A percentile compares a stretch with the other conserved stretches of the same genome.
These are phyloP conservation scores for Athalia circularis DNA, from an alignment of 2,888 invertebrate genomes.

Conservation along the genomic window DNA sequence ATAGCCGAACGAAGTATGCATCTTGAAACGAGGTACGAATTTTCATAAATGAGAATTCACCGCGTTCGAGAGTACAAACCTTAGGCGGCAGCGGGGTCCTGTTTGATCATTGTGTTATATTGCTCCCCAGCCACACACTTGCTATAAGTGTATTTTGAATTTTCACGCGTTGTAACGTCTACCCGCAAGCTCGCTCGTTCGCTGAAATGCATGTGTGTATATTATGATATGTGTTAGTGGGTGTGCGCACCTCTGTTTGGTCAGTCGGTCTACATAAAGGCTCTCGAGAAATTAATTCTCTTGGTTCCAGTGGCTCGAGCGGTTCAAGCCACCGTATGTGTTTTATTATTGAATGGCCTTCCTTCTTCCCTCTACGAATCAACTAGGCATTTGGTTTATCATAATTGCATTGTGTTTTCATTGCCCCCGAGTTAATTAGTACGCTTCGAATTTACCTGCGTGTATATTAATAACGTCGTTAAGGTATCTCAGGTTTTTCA, in stretches of 20 bases:
- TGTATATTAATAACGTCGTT: neutral
- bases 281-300: conserved; percentile 73
- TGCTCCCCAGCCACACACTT: conserved; percentile 67
- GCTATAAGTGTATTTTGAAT: conserved; percentile 70
- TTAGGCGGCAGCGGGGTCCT: conserved; percentile 52
- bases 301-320: conserved; percentile 54
- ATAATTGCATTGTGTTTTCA: conserved; percentile 73
- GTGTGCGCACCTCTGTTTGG: conserved; percentile 61
- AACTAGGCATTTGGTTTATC: conserved; percentile 72
- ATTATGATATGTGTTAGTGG: conserved; percentile 44
- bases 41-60: conserved; percentile 32
- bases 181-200: conserved; percentile 50
- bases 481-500: neutral
- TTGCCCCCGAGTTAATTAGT: conserved; percentile 69
- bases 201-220: conserved; percentile 59
- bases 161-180: conserved; percentile 68
- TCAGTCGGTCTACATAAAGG: conserved; percentile 71
- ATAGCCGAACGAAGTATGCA: conserved; percentile 13
- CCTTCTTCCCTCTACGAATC: conserved; percentile 68
- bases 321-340: conserved; percentile 59
- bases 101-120: conserved; percentile 70
- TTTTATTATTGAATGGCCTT: conserved; percentile 72
- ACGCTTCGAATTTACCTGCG: conserved; percentile 50
- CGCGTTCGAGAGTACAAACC: conserved; percentile 34
- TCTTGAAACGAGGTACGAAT: conserved; percentile 39